These are phyloP conservation scores for Malurus splendens DNA, from an alignment of 2,797 vertebrate species.

Conservation along the genomic window DNA sequence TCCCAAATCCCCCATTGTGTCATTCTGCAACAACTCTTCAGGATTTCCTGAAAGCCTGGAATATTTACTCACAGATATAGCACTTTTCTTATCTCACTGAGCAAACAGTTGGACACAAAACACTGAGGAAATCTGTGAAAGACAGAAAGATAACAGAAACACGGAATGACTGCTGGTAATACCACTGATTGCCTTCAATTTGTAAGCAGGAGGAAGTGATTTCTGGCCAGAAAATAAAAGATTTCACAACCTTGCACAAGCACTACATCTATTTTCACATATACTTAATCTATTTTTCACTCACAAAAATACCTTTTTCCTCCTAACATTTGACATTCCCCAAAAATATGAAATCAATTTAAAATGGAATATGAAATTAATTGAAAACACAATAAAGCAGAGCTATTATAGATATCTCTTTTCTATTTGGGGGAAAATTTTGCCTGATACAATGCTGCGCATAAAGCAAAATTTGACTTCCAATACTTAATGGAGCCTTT, in stretches of 20 bases:
- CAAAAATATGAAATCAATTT: not conserved
- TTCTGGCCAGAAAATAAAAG: not conserved
- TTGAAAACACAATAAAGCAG: not conserved
- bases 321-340: not conserved
- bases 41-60: not conserved
- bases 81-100: not conserved
- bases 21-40: not conserved
- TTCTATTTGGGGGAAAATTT: not conserved
- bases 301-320: not conserved
- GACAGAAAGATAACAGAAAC: not conserved
- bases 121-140: not conserved
- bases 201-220: not conserved
- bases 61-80: not conserved
- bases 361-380: not conserved
- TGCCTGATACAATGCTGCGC: no score
- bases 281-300: not conserved
- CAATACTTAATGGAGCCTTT: accelerated
- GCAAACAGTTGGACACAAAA: not conserved
- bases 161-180: not conserved
- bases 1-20: not conserved
- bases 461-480: not conserved
- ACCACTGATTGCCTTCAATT: not conserved
- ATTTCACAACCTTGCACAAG: not conserved
- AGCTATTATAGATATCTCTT: not conserved
- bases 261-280: not conserved